A percentile compares a stretch with the other conserved stretches of the same genome.
phyloP scores from a whole-genome alignment of 2,113 vertebrate genomes.

The Leptosomus discolor region DNA sequence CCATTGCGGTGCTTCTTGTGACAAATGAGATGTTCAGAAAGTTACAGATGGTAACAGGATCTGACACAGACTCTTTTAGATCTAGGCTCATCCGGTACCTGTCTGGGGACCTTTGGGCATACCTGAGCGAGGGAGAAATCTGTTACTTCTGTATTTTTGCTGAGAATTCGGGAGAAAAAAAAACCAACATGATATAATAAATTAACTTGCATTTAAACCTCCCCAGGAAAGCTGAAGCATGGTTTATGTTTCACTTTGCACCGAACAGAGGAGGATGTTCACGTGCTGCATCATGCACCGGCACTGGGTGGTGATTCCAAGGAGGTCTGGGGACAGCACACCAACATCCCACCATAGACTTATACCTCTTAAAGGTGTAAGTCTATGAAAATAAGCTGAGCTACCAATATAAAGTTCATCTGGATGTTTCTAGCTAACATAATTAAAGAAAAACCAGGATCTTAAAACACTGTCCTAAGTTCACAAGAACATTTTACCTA shows the following conservation, averaged over 20 bases:
- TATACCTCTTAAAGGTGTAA: not conserved
- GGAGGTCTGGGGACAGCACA: not conserved
- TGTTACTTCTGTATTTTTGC: not conserved
- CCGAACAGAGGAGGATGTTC: not conserved
- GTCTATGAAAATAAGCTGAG: not conserved
- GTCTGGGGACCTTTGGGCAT: not conserved
- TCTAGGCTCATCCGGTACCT: not conserved
- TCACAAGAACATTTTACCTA: not conserved
- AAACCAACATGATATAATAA: not conserved
- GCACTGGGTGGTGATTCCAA: not conserved
- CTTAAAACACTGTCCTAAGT: not conserved
- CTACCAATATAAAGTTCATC: not conserved
- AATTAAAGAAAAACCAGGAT: not conserved
- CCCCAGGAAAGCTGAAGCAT: not conserved
- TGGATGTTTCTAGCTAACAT: not conserved
- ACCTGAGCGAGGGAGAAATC: not conserved
- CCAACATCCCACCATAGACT: not conserved
- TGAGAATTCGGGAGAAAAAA: not conserved
- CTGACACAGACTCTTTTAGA: not conserved
- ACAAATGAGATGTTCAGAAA: not conserved
- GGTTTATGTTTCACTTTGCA: not conserved
- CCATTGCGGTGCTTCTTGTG: not conserved
- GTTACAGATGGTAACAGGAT: rapidly evolving
- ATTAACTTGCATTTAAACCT: not conserved
- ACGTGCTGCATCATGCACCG: rapidly evolving